Base-by-base conservation (phyloP, 2,113 vertebrate species). In the Calidris pugnax region DNA sequence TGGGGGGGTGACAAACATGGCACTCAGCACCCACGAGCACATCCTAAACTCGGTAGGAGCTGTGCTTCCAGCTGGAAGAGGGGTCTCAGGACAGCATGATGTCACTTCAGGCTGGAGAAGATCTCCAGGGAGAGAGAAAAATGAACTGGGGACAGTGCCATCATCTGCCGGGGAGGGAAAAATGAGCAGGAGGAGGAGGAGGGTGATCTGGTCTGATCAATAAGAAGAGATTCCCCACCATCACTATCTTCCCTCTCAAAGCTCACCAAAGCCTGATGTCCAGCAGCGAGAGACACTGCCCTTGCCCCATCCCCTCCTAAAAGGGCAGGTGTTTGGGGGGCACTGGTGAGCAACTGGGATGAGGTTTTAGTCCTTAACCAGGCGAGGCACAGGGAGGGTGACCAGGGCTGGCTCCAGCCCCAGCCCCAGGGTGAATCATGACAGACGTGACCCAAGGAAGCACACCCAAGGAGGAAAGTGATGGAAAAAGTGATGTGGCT, bases 151-250 rank as follows among this genome's bases (percentile, higher is more conserved):
- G 59, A 50, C 0, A 1, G 32, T 63, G 57, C 59, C 33, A 28
- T 3, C 33, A n/a, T 12, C 14, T 1, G 1, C 0, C 1, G 35
- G 21, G 23, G 32, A 67, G 20, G 0, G 1, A 32, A 5, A 66
- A 26, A 53, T 1, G 21, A n/a, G 60, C 6, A 18, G 10, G 33
- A 33, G 1, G 1, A 10, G 20, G 12, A 69, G 30, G 12, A 4
- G 18, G 24, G 8, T 8, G 51, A 24, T 18, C 27, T 11, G 22
- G 18, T 11, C 22, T 30, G 74, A 41, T 0, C 2, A 4, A 6
- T 39, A 23, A 71, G 59, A 60, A 27, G 53, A 83, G 30, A 67
- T 43, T 9, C 19, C 17, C 13, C 50, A 20, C 35, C 48, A 17
- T 15, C 43, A 56, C 22, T 41, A 62, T 3, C 50, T 57, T 33